Percentiles rank a stretch among this genome's conserved stretches.
Evolutionary conservation across 2,113 vertebrate genomes (phyloP).

Genomic region (Trochalopteron elliotii): DNA sequence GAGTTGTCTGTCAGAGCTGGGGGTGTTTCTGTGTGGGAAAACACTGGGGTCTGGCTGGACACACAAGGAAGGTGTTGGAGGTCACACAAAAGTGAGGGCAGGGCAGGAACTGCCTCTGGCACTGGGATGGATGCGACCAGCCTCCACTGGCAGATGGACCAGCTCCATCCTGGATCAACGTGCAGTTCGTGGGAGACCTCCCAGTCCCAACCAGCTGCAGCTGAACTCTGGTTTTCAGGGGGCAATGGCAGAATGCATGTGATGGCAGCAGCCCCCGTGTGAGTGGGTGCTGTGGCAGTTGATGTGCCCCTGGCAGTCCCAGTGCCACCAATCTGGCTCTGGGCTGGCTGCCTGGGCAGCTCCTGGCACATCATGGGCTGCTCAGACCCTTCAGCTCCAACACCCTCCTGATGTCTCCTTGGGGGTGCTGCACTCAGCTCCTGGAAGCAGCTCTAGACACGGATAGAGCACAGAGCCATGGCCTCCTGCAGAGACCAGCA

Average conservation of each 20-base stretch:
- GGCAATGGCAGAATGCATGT: rapidly evolving
- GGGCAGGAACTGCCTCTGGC: background rate
- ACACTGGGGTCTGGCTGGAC: background rate
- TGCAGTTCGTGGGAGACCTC: rapidly evolving
- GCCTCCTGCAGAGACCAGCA: background rate
- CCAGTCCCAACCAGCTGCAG: background rate
- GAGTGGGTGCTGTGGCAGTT: rapidly evolving
- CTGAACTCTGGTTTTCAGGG: background rate
- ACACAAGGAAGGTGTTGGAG: background rate
- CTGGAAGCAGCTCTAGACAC: background rate
- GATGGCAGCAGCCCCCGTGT: rapidly evolving
- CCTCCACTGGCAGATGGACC: background rate
- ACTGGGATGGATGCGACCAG: background rate
- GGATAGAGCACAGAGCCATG: background rate
- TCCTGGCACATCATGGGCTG: background rate
- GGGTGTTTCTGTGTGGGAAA: background rate
- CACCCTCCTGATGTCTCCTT: background rate
- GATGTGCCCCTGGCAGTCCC: rapidly evolving
- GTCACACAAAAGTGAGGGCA: background rate
- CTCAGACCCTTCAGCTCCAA: background rate
- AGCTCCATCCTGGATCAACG: background rate
- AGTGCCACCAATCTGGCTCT: background rate
- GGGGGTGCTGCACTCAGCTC: background rate
- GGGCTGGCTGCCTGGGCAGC: background rate
- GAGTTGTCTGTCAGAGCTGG: background rate